A percentile compares a stretch with the other conserved stretches of the same genome.
phyloP scores from a whole-genome alignment of 2,797 vertebrate genomes.

The Enteromius unitaeniatus region DNA sequence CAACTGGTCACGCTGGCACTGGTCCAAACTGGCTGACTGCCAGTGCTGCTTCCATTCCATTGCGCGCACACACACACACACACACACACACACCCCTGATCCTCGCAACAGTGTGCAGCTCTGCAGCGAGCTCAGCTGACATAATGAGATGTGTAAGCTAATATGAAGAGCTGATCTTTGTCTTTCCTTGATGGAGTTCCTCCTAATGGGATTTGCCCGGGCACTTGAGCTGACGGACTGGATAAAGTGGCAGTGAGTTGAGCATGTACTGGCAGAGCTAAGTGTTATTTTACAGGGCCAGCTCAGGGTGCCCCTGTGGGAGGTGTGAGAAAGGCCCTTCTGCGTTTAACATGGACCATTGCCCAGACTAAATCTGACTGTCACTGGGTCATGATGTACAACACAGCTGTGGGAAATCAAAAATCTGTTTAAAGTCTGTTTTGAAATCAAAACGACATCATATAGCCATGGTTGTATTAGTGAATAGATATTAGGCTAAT shows the following conservation, averaged over 20 bases:
- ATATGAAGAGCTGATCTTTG: conserved; percentile 65
- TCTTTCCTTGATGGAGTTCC: conserved; percentile 59
- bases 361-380: conserved; percentile 12
- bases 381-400: background rate
- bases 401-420: conserved; percentile 1
- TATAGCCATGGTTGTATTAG: background rate
- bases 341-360: conserved; percentile 4
- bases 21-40: conserved; percentile 65
- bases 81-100: conserved; percentile 28
- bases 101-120: conserved; percentile 15
- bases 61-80: conserved; percentile 43
- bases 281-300: conserved; percentile 66
- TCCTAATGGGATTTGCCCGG: conserved; percentile 67
- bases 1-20: conserved; percentile 63
- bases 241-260: conserved; percentile 71
- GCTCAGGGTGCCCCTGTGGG: conserved; percentile 17
- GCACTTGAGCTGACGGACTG: conserved; percentile 69
- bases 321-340: conserved; percentile 27
- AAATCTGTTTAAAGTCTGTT: background rate
- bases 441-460: background rate
- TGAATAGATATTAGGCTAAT: background rate
- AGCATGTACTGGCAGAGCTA: conserved; percentile 67
- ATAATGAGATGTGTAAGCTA: conserved; percentile 71
- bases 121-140: conserved; percentile 48
- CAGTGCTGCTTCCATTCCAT: conserved; percentile 58